A percentile compares a stretch with the other conserved stretches of the same genome.
phyloP scores from a whole-genome alignment of 37 sponge, comb jelly and placozoan species.

The Aplysina aerophoba region DNA sequence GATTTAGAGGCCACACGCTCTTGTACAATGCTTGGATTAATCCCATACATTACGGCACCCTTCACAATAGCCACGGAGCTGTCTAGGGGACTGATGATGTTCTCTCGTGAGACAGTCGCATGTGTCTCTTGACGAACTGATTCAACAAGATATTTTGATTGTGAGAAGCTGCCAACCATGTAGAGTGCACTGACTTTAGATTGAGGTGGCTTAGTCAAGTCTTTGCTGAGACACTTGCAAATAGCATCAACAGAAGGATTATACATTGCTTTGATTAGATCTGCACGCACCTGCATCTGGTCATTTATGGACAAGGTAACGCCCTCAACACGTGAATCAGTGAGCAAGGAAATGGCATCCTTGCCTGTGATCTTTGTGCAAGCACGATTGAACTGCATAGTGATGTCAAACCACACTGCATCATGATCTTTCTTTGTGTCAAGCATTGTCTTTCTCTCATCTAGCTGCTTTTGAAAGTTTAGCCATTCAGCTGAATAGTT shows the following conservation, averaged over 20 bases:
- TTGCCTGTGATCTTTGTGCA: background rate
- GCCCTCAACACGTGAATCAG: background rate
- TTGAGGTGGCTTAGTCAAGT: background rate
- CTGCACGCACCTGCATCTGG: background rate
- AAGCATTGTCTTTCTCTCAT: background rate
- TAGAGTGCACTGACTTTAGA: background rate
- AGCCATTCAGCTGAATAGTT: constrained; percentile 4
- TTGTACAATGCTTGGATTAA: constrained; percentile 16
- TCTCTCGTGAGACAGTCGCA: background rate
- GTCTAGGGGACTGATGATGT: background rate
- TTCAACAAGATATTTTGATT: background rate
- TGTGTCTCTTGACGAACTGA: background rate
- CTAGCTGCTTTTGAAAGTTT: background rate
- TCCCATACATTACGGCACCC: constrained; percentile 25
- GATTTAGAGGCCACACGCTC: background rate
- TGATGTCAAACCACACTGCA: background rate
- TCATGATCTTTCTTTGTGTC: background rate
- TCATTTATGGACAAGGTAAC: background rate
- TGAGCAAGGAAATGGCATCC: background rate
- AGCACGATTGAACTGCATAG: background rate
- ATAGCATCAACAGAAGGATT: background rate
- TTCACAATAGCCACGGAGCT: constrained; percentile 4
- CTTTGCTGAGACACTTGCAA: background rate
- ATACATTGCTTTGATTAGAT: background rate
- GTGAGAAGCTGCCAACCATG: constrained; percentile 27